Conservation (phyloP, 2,888 invertebrate species). For the Cryptus armator region DNA sequence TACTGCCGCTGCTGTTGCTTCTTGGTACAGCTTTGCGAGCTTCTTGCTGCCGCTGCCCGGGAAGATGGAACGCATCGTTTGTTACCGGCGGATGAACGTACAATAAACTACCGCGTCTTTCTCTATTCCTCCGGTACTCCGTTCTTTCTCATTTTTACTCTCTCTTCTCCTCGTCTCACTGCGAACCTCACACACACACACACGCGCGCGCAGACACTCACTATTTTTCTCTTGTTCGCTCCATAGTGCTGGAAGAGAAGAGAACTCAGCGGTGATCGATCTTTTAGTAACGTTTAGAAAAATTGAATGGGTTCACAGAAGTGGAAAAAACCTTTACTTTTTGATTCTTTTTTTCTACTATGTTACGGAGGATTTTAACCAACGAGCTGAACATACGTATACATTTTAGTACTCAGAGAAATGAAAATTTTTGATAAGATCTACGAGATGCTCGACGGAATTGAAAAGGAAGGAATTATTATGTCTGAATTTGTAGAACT, state of each 20-base stretch:
- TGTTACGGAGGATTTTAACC: slow-evolving; percentile 7
- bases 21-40: slow-evolving; percentile 30
- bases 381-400: slow-evolving; percentile 21
- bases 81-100: slow-evolving; percentile 53
- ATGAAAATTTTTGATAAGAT: too few species aligned
- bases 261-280: slow-evolving; percentile 50
- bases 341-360: slow-evolving; percentile 19
- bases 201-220: background rate
- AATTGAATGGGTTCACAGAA: slow-evolving; percentile 36
- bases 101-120: slow-evolving; percentile 56
- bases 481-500: too few species aligned
- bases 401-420: background rate
- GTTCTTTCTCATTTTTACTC: slow-evolving; percentile 22
- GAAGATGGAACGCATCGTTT: slow-evolving; percentile 58
- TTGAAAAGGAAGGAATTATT: too few species aligned
- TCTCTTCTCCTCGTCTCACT: slow-evolving; percentile 29
- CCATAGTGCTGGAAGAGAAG: slow-evolving; percentile 11
- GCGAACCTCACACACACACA: background rate
- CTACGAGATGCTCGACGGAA: too few species aligned
- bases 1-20: slow-evolving; percentile 2
- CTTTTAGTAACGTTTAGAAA: slow-evolving; percentile 45
- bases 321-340: slow-evolving; percentile 21
- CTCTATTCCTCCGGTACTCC: slow-evolving; percentile 34
- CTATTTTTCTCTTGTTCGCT: slow-evolving; percentile 10
- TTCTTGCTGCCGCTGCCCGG: slow-evolving; percentile 29